Base-by-base conservation (phyloP, 2,888 invertebrate species). In the Oxystoma pomonae region DNA sequence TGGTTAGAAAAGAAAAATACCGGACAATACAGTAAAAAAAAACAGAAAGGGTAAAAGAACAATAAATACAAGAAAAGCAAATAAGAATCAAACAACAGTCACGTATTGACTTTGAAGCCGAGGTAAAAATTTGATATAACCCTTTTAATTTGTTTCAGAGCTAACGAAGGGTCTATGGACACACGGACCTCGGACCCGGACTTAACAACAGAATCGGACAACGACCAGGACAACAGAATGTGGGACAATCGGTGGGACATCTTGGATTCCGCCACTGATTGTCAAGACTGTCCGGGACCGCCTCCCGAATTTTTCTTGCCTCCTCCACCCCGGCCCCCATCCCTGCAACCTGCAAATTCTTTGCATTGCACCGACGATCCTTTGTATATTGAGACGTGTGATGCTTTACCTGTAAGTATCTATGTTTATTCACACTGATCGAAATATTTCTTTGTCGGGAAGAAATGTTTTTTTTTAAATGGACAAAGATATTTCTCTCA, bases 281-380 rank as follows among this genome's bases (percentile, higher is more conserved):
- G 90, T 83, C 90, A 89, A 81, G 90, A 90, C 81, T 90, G 90
- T 82, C 85, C 88, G 72, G 89, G 89, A 74, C 89, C 89, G 74
- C 90, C 90, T 72, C 90, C 90, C 68, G 87, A 88, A 82, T 90
- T 90, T 79, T 81, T 88, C 76, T 80, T 90, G 74, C 90, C 90
- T 63, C 90, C 90, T 65, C 90, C 90, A 18, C 90, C 90, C 55
- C 80, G 89, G 75, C 90, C 90, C 60, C 90, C 90, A 63, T 87
- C 89, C 75, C 83, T 90, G 69, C 87, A 87, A 76, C 84, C 84
- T 65, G 79, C 83, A 70, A 78, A 86, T 66, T 87, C 88, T 62
- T 85, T 86, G 73, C 87, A 87, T 76, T 90, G 90, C 77, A 86
- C 87, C 62, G 89, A 90, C 78, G 87, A 87, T 71, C 87, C 89